Base-by-base conservation (phyloP, 2,113 vertebrate species). In the Eleginops maclovinus region DNA sequence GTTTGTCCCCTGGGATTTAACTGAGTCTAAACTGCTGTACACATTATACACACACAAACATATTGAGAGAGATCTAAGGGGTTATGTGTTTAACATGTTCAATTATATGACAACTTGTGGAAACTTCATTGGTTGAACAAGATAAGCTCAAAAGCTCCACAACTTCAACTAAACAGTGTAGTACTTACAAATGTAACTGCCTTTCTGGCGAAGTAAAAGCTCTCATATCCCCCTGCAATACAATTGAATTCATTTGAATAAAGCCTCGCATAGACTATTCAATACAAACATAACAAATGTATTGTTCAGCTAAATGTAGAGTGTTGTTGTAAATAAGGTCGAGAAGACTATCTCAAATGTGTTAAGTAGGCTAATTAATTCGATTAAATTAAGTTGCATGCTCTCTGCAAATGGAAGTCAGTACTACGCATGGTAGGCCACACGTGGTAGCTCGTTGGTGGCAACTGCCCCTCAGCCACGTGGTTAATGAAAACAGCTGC, bases 401-500 rank as follows among this genome's bases (percentile, higher is more conserved):
- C 22, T 16, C 13, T 2, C 8, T n/a, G 17, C 44, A 66, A 24
- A 9, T 26, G 10, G 3, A 24, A 3, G 28, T 14, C 3, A 16
- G 54, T 44, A 47, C 4, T 49, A 44, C 28, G 9, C 77, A 5
- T 63, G 47, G 56, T n/a, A 0, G 10, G 1, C 56, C 9, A 21
- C 70, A 75, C 8, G 77, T 76, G 74, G 59, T 36, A 28, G 62
- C 83, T 36, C 50, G 24, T 44, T 66, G 53, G 59, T 19, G 72
- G 51, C 70, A 79, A 60, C 63, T 72, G 70, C 41, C 43, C 17
- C 41, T 4, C 21, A 44, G 80, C 69, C 88, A 91, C 86, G 87
- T 92, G 90, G 44, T 58, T 47, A 8, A 65, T 6, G 54, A 66
- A 81, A 86, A 89, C 91, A 89, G 88, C 83, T 85, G 87, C 66